These are phyloP conservation scores for Drosophila punjabiensis DNA, from an alignment of 1,140 invertebrate genomes.

Conservation along the genomic window DNA sequence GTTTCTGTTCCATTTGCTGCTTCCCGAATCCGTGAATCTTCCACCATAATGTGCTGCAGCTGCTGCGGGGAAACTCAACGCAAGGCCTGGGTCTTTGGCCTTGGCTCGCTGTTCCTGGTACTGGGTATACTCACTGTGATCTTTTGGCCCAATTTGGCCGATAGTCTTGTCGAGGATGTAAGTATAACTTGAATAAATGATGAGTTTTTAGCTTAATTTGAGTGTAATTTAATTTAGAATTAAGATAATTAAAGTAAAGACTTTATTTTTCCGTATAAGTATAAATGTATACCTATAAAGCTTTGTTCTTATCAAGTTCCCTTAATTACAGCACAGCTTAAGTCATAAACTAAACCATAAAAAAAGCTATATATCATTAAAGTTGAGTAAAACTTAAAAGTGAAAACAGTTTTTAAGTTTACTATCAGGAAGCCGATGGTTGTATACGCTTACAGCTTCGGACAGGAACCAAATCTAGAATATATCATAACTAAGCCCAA, in stretches of 20 bases:
- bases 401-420: too few species aligned
- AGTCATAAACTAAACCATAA: too few species aligned
- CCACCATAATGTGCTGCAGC: slow-evolving; percentile 69
- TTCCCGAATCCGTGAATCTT: slow-evolving; percentile 22
- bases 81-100: slow-evolving; percentile 81
- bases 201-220: not conserved
- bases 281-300: not conserved
- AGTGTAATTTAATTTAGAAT: not conserved
- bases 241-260: not conserved
- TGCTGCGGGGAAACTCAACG: slow-evolving; percentile 80
- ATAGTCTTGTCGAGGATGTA: slow-evolving; percentile 66
- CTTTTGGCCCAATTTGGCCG: slow-evolving; percentile 67
- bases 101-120: slow-evolving; percentile 58
- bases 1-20: not conserved
- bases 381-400: not conserved
- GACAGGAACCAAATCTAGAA: not conserved
- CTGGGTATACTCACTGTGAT: slow-evolving; percentile 62
- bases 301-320: not conserved
- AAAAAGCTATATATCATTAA: not conserved
- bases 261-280: not conserved
- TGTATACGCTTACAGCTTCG: not conserved
- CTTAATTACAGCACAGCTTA: not conserved
- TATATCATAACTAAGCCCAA: not conserved
- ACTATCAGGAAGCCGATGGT: not conserved
- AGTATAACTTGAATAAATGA: slow-evolving; percentile 12